These are phyloP conservation scores for Stratiomys singularior DNA, from an alignment of 2,888 invertebrate species.

Conservation along the genomic window DNA sequence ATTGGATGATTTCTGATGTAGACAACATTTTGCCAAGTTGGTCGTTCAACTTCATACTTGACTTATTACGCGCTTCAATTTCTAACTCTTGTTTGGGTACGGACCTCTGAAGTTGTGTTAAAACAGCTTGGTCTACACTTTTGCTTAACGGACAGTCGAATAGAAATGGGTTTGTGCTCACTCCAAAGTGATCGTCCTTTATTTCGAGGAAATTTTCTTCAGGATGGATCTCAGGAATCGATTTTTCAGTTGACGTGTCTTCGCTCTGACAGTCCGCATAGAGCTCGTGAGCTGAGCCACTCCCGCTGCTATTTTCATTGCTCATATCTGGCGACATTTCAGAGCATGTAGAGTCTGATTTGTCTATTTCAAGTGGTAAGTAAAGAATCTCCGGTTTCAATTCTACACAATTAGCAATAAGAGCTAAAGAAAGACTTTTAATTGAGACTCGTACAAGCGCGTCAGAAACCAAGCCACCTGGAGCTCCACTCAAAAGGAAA, in stretches of 20 bases:
- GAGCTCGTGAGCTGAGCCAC: neutral
- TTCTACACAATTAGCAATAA: slow-evolving; percentile 78
- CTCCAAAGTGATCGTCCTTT: slow-evolving; percentile 74
- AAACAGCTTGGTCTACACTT: slow-evolving; percentile 61
- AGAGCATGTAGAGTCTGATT: slow-evolving; percentile 54
- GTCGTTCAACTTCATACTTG: slow-evolving; percentile 48
- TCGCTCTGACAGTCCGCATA: slow-evolving; percentile 55
- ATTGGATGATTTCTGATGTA: slow-evolving; percentile 62
- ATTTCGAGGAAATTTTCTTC: slow-evolving; percentile 66
- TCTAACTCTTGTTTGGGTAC: neutral
- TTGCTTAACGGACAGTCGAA: slow-evolving; percentile 58
- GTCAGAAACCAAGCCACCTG: slow-evolving; percentile 75
- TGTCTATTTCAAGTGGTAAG: slow-evolving; percentile 72
- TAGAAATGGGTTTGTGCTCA: slow-evolving; percentile 62
- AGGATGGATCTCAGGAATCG: slow-evolving; percentile 32
- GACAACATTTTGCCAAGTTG: slow-evolving; percentile 56
- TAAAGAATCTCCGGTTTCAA: slow-evolving; percentile 80
- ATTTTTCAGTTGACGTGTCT: slow-evolving; percentile 47
- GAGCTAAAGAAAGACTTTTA: slow-evolving; percentile 86
- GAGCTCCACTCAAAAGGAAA: slow-evolving; percentile 62
- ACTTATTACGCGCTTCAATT: slow-evolving; percentile 8
- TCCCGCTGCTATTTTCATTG: slow-evolving; percentile 47
- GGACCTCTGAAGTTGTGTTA: slow-evolving; percentile 36
- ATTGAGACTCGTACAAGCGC: slow-evolving; percentile 86
- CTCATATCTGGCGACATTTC: slow-evolving; percentile 27